A percentile compares a stretch with the other conserved stretches of the same genome.
Evolutionary conservation across 2,113 vertebrate genomes (phyloP).

Genomic region (Eurystomus gularis): DNA sequence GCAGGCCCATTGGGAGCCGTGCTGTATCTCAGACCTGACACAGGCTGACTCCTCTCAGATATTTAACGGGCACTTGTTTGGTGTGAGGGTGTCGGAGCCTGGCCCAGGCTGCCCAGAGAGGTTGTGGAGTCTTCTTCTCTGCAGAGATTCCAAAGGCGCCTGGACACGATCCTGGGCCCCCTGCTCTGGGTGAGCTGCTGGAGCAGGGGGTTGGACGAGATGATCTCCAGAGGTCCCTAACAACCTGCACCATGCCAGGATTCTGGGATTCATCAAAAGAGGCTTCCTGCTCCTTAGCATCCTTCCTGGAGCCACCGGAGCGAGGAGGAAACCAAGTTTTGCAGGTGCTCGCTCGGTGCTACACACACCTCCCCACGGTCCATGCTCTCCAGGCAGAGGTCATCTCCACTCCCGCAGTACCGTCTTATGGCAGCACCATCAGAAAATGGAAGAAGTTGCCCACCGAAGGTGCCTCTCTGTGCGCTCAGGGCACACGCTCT

Average conservation of each 20-base stretch:
- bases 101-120: neutral
- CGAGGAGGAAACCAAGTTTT: neutral
- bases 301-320: neutral
- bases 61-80: neutral
- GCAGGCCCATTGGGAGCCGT: neutral
- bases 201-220: neutral
- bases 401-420: neutral
- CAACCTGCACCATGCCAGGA: neutral
- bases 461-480: fast-evolving
- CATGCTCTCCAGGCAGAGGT: neutral
- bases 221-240: neutral
- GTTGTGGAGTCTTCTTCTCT: neutral
- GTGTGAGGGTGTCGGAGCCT: neutral
- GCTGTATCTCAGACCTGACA: neutral
- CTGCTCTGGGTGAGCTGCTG: neutral
- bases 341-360: neutral
- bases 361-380: fast-evolving
- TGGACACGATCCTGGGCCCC: neutral
- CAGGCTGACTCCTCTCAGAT: neutral
- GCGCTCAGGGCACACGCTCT: neutral
- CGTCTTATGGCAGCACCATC: fast-evolving
- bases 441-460: neutral
- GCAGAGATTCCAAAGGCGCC: neutral
- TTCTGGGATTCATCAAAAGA: neutral
- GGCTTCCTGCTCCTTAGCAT: neutral